A percentile compares a stretch with the other conserved stretches of the same genome.
Evolutionary conservation across 2,113 vertebrate genomes (phyloP).

Genomic region (Monopterus albus): DNA sequence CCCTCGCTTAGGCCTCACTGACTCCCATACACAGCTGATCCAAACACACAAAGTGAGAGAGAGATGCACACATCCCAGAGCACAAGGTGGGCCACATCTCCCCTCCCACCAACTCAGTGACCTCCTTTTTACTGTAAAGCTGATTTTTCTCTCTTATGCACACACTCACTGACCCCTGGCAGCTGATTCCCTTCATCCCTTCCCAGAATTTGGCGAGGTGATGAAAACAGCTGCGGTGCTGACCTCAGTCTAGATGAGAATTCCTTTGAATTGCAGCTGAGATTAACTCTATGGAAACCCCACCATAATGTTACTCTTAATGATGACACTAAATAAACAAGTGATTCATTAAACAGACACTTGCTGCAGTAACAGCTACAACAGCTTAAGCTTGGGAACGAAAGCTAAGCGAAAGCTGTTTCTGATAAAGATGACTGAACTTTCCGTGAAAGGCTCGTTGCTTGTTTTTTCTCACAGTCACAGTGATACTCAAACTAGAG

Average conservation of each 20-base stretch:
- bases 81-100: conserved; percentile 6
- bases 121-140: conserved; percentile 59
- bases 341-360: not conserved
- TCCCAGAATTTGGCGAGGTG: conserved; percentile 52
- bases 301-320: conserved; percentile 2
- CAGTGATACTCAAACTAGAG: conserved; percentile 26
- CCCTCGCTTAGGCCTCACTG: conserved; percentile 21
- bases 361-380: not conserved
- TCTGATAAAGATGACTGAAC: conserved; percentile 9
- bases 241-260: conserved; percentile 44
- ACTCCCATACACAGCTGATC: conserved; percentile 34
- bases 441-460: conserved; percentile 28
- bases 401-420: not conserved
- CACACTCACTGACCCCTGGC: conserved; percentile 63
- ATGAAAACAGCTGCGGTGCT: conserved; percentile 62
- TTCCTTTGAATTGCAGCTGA: conserved; percentile 35
- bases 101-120: conserved; percentile 50
- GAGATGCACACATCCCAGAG: conserved; percentile 1
- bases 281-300: conserved; percentile 42
- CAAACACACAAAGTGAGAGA: conserved; percentile 21
- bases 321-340: not conserved
- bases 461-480: conserved; percentile 29
- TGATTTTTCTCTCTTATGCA: conserved; percentile 16
- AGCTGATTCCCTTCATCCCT: conserved; percentile 43
- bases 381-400: not conserved